Percentiles rank a stretch among this genome's conserved stretches.
phyloP scores from a whole-genome alignment of 2,888 invertebrate genomes.

The Cheilosia variabilis region DNA sequence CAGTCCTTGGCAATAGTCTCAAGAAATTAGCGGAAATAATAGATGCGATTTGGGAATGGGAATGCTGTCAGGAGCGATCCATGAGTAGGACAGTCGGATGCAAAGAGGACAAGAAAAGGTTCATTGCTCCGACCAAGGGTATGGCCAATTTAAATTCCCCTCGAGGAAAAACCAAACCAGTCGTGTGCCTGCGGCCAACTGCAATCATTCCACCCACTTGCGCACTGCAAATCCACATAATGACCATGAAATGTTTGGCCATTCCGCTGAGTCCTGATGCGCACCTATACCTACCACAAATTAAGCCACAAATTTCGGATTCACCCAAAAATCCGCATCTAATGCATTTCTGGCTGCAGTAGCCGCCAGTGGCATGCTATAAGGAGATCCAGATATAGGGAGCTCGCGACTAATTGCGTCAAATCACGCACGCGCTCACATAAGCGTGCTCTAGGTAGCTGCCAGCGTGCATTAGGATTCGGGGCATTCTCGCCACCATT shows the following conservation, averaged over 20 bases:
- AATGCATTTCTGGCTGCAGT: conserved; percentile 72
- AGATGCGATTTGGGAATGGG: conserved; percentile 51
- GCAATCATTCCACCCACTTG: conserved; percentile 75
- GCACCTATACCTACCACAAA: conserved; percentile 49
- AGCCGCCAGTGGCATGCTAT: conserved; percentile 65
- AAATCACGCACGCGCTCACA: conserved; percentile 70
- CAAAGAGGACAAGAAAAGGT: conserved; percentile 22
- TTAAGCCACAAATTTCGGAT: conserved; percentile 72
- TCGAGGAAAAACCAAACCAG: conserved; percentile 17
- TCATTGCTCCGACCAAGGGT: conserved; percentile 65
- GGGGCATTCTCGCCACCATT: conserved; percentile 69
- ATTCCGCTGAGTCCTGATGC: conserved; percentile 41
- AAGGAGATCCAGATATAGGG: conserved; percentile 25
- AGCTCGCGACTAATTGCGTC: conserved; percentile 63
- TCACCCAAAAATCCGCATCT: conserved; percentile 65
- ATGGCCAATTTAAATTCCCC: conserved; percentile 64
- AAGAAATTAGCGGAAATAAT: conserved; percentile 72
- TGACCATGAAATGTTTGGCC: conserved; percentile 74
- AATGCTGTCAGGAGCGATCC: not conserved
- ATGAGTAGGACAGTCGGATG: not conserved
- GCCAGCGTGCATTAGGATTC: conserved; percentile 69
- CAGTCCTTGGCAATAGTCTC: conserved; percentile 51
- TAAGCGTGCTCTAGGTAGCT: conserved; percentile 74
- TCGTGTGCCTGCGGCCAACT: conserved; percentile 51
- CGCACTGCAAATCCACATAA: conserved; percentile 70